Base-by-base conservation (phyloP, 2,888 invertebrate genomes). In the Agonopterix heracliana region DNA sequence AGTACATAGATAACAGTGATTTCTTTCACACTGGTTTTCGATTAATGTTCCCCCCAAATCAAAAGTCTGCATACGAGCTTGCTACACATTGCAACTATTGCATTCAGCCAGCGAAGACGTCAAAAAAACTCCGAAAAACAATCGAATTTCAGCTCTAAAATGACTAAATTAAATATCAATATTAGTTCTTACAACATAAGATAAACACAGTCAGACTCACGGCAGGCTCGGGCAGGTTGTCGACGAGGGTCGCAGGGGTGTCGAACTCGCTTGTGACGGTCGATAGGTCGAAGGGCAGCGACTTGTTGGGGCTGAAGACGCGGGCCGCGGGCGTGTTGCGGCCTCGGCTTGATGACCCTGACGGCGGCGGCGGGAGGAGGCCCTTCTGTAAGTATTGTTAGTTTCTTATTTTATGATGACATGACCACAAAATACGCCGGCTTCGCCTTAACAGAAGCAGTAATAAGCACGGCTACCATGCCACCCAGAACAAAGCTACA, bases 351-450 rank as follows among this genome's bases (percentile, higher is more conserved):
- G 78, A 58, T 0, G 78, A 54, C 1, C 79, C 81, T 3, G 81
- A 68, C 0, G 88, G 89, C 0, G 83, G 84, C 0, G 89, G 89
- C 2, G 89, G 89, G 1, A 88, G 74, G 0, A 89, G 78, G 0
- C 87, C 87, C 64, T 87, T 87, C 82, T 84, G 74, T 7, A 66
- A 66, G 26, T 26, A 1, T 26, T 26, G 5, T 3, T 2, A 26
- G 26, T 26, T 17, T 17, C 3, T 1, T 43, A 1, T 17, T 17
- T 3, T 17, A 17, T 1, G 17, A 17, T 17, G 17, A 17, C 17
- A 17, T 17, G 17, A 17, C 17, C 2, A 17, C 2, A 17, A 4
- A 17, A 17, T 1, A 17, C 35, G 9, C 35, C 7, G 36, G 9
- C 36, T 36, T 36, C 36, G 36, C 36, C 36, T 36, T 36, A 35